Conservation (phyloP, 2,797 vertebrate genomes). For the Triplophysa yarkandensis region DNA sequence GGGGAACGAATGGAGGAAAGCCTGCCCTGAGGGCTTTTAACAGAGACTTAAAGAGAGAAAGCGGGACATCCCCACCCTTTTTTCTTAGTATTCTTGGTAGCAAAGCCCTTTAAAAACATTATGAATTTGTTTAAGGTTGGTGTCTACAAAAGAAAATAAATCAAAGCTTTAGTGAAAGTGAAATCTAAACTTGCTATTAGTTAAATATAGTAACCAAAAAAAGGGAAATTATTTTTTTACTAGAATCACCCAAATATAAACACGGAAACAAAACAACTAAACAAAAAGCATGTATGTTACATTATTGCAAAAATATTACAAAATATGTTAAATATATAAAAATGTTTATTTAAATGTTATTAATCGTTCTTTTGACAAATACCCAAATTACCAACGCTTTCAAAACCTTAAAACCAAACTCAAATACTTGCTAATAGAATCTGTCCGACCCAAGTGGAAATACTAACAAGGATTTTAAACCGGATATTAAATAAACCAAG, state of each 20-base stretch:
- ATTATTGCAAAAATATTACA: too few species aligned
- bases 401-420: slow-evolving; percentile 19
- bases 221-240: neutral
- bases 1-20: neutral
- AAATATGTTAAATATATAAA: too few species aligned
- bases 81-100: neutral
- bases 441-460: too few species aligned
- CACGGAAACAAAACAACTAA: neutral
- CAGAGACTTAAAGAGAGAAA: neutral
- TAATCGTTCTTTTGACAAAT: neutral
- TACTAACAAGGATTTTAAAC: too few species aligned
- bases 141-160: neutral
- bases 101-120: neutral
- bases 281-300: neutral
- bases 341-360: neutral
- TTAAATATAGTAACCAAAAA: neutral
- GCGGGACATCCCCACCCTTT: neutral
- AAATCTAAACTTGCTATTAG: too few species aligned
- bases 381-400: slow-evolving; percentile 49
- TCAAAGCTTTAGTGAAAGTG: too few species aligned
- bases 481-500: neutral
- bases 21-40: neutral
- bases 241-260: neutral
- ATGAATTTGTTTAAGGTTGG: slow-evolving; percentile 1
- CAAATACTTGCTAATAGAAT: neutral